These are phyloP conservation scores for Quiscalus mexicanus DNA, from an alignment of 2,113 vertebrate genomes.

Conservation along the genomic window DNA sequence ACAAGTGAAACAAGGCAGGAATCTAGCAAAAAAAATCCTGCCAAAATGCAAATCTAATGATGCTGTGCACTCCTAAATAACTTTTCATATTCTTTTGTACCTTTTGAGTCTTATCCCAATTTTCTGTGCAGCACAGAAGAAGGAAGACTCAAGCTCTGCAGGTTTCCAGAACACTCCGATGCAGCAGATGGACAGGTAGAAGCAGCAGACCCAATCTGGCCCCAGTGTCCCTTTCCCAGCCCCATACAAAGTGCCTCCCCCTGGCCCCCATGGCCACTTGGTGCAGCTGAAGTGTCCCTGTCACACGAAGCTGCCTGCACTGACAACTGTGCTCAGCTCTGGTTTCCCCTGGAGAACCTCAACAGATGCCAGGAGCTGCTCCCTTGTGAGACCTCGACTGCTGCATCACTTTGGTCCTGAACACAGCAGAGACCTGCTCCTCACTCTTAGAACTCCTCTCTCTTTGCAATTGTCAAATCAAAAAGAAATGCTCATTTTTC, in stretches of 20 bases:
- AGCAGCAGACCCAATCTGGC: conserved; percentile 76
- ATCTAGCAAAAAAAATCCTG: neutral
- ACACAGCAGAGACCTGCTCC: neutral
- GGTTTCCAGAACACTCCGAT: neutral
- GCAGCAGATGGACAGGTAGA: conserved; percentile 80
- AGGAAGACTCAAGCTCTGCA: neutral
- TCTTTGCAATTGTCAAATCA: neutral
- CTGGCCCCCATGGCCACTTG: conserved; percentile 71
- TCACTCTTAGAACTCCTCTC: neutral
- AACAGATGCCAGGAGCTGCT: neutral
- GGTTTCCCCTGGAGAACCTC: neutral
- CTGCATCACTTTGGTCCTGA: neutral
- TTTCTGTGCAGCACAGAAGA: neutral
- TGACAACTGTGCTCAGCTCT: conserved; percentile 70
- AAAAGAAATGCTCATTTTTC: neutral
- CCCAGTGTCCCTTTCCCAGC: conserved; percentile 67
- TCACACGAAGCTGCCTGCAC: conserved; percentile 68
- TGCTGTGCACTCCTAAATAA: neutral
- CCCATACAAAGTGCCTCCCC: conserved; percentile 71
- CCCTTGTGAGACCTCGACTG: neutral
- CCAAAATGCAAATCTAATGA: neutral
- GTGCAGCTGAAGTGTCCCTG: conserved; percentile 77
- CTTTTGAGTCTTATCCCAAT: neutral
- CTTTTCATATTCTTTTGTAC: neutral
- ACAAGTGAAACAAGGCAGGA: neutral